phyloP scores from a whole-genome alignment of 2,113 vertebrate genomes.

The Pluvianellus socialis region DNA sequence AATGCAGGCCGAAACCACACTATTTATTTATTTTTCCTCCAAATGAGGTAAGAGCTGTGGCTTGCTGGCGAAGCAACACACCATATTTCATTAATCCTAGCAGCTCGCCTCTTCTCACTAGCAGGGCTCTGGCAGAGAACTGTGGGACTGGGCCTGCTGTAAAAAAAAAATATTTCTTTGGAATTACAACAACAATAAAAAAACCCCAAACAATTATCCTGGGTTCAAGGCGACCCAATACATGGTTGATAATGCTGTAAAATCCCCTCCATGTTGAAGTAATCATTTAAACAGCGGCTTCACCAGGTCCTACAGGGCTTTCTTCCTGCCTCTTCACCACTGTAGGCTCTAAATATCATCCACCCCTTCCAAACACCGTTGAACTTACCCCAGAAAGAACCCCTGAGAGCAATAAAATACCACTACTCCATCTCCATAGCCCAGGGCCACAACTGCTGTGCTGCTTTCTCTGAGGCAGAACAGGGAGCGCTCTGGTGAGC shows the following conservation, averaged over 20 bases:
- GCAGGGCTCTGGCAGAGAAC: not conserved
- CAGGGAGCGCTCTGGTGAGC: accelerated
- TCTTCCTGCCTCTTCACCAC: not conserved
- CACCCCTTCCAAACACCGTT: not conserved
- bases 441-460: accelerated
- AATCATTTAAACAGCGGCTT: conserved; percentile 11
- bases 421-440: not conserved
- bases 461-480: not conserved
- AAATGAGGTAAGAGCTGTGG: not conserved
- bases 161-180: not conserved
- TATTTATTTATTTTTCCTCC: not conserved
- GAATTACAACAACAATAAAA: not conserved
- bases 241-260: not conserved
- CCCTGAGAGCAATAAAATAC: not conserved
- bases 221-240: not conserved
- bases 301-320: not conserved
- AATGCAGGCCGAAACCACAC: not conserved
- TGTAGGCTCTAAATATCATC: not conserved
- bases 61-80: not conserved
- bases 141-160: not conserved
- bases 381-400: not conserved
- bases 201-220: not conserved
- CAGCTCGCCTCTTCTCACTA: not conserved
- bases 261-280: not conserved
- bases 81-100: not conserved